Evolutionary conservation across 2,888 invertebrate species (phyloP).

Genomic region (Aphelenchoides bicaudatus): DNA sequence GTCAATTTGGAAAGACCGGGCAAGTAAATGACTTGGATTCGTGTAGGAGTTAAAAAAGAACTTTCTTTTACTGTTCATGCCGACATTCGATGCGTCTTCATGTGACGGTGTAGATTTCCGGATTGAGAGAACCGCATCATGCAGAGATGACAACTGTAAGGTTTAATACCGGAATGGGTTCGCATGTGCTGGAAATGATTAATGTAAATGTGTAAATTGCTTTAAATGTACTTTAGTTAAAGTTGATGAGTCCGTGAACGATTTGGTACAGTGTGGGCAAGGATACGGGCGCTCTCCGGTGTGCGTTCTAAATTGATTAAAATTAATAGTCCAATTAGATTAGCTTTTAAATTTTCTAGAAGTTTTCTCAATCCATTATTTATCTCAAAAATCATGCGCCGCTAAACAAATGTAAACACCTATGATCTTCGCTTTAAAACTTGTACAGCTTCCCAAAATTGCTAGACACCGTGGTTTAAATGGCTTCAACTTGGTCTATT

Average conservation of each 20-base stretch:
- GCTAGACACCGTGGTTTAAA: no score
- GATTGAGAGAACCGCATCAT: slow-evolving; percentile 92
- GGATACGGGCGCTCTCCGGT: slow-evolving; percentile 91
- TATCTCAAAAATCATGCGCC: no score
- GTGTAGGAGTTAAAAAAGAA: no score
- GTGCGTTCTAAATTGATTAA: slow-evolving; percentile 79
- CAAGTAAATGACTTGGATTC: not conserved
- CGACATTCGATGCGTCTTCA: slow-evolving; percentile 76
- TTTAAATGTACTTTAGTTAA: slow-evolving; percentile 92
- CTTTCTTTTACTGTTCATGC: not conserved
- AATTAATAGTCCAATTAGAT: no score
- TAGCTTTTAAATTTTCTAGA: no score
- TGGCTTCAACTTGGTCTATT: no score
- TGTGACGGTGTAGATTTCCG: slow-evolving; percentile 95
- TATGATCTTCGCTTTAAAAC: no score
- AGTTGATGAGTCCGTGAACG: slow-evolving; percentile 96
- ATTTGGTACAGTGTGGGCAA: slow-evolving; percentile 92
- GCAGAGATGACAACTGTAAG: slow-evolving; percentile 95
- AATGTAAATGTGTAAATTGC: slow-evolving; percentile 69
- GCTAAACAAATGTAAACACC: no score
- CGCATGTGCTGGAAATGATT: not conserved
- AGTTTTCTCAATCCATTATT: no score
- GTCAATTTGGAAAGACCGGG: not conserved
- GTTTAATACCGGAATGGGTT: slow-evolving; percentile 74
- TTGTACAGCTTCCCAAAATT: no score